Evolutionary conservation across 2,888 invertebrate genomes (phyloP).

Genomic region (Myathropa florea): DNA sequence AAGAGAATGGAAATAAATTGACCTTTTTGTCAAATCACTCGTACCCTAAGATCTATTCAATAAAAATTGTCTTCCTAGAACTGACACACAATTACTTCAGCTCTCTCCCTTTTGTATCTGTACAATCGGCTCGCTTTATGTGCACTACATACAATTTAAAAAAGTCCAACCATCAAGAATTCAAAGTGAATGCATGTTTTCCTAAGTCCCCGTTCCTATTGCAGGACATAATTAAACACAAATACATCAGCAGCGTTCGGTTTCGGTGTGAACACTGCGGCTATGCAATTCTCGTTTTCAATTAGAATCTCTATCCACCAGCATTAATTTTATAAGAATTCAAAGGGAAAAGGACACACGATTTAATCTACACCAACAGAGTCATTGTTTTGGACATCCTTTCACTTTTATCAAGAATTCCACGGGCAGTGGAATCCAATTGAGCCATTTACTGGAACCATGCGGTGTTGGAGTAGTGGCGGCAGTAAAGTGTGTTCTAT

Average conservation of each 20-base stretch:
- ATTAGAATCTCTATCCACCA: background rate
- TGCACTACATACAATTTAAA: background rate
- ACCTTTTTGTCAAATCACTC: background rate
- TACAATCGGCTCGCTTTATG: background rate
- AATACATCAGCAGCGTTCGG: background rate
- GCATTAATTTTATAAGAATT: background rate
- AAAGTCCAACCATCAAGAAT: background rate
- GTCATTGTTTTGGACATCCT: background rate
- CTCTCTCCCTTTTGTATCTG: no score
- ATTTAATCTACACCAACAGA: background rate
- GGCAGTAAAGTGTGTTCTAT: conserved; percentile 1
- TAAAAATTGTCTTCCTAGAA: background rate
- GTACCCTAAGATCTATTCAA: background rate
- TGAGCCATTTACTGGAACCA: background rate
- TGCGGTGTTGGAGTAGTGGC: background rate
- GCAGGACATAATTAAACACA: background rate
- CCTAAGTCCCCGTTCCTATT: background rate
- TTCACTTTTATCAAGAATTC: background rate
- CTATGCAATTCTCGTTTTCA: background rate
- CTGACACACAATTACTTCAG: no score
- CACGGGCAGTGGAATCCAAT: background rate
- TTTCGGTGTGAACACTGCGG: background rate
- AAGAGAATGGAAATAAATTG: background rate
- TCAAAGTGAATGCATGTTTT: background rate
- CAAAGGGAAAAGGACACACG: background rate